Percentiles rank a stretch among this genome's conserved stretches.
Evolutionary conservation across 2,113 vertebrate genomes (phyloP).

Genomic region (Amazona vittata): DNA sequence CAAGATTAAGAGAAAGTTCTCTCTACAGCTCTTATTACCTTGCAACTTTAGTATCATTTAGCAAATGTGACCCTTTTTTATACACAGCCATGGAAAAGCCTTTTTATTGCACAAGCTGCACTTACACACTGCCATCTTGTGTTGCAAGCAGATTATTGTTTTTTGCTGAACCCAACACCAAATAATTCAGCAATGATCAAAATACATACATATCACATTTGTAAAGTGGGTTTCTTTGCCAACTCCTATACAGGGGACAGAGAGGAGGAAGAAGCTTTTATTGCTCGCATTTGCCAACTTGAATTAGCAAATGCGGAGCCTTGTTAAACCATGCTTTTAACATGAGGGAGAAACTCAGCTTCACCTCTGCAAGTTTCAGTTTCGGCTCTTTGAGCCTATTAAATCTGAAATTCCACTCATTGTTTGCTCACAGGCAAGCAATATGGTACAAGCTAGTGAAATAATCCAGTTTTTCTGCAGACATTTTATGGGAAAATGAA

Average conservation of each 20-base stretch:
- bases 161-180: neutral
- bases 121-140: constrained; percentile 74
- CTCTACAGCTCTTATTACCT: neutral
- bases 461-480: neutral
- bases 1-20: neutral
- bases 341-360: neutral
- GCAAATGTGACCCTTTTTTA: neutral
- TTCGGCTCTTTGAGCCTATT: neutral
- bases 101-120: neutral
- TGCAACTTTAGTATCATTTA: neutral
- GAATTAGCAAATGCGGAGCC: neutral
- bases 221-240: neutral
- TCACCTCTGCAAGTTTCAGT: neutral
- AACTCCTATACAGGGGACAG: neutral
- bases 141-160: neutral
- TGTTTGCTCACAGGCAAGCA: neutral
- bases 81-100: accelerated
- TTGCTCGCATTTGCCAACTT: neutral
- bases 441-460: neutral
- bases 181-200: neutral
- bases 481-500: neutral
- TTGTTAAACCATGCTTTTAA: neutral
- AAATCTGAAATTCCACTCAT: neutral
- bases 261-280: neutral
- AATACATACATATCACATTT: neutral